phyloP scores from a whole-genome alignment of 2,113 vertebrate genomes.

The Lophochroa leadbeateri region DNA sequence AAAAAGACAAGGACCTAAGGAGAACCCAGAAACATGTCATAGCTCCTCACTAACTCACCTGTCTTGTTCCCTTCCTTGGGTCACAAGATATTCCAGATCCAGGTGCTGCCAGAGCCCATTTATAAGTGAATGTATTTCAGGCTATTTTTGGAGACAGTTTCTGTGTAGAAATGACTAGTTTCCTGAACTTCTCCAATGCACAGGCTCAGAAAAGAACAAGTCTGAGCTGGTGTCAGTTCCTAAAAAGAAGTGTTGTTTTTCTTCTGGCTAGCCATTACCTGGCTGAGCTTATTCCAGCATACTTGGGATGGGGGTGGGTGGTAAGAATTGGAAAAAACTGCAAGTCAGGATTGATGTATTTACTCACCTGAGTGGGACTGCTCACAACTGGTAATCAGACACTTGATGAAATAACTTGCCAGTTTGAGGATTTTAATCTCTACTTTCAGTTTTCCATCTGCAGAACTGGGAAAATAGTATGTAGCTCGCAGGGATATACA shows the following conservation, averaged over 20 bases:
- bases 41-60: neutral
- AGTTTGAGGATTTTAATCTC: neutral
- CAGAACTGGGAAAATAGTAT: neutral
- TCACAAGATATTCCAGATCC: neutral
- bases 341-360: slow-evolving; percentile 16
- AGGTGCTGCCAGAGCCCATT: neutral
- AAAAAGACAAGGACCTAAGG: neutral
- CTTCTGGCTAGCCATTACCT: slow-evolving; percentile 34
- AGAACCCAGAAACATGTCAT: neutral
- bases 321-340: slow-evolving; percentile 12
- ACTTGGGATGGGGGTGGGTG: neutral
- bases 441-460: neutral
- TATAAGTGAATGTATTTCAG: neutral
- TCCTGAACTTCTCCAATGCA: slow-evolving; percentile 18
- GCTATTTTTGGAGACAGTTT: neutral
- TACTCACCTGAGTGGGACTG: neutral
- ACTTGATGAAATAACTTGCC: slow-evolving; percentile 8
- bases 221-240: slow-evolving; percentile 28
- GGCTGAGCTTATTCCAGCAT: slow-evolving; percentile 20
- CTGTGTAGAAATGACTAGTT: slow-evolving; percentile 28
- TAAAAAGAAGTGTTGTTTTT: slow-evolving; percentile 51
- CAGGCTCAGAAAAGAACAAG: slow-evolving; percentile 33
- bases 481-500: neutral
- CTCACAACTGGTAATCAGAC: slow-evolving; percentile 8
- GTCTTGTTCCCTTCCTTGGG: neutral